phyloP scores from a whole-genome alignment of 2,797 vertebrate genomes.

The Anomalospiza imberbis region DNA sequence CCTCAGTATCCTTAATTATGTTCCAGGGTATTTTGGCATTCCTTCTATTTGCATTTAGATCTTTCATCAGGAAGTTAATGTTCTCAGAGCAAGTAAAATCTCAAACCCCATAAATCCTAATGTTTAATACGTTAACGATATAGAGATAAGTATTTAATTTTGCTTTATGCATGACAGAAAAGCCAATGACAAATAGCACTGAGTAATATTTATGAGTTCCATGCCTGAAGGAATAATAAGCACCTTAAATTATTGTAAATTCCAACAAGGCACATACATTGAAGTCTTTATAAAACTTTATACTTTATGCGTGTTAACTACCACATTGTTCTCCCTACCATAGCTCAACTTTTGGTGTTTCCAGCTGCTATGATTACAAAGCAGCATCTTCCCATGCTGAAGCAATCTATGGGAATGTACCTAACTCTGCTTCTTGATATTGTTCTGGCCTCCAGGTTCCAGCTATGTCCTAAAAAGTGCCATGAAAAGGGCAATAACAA shows the following conservation, averaged over 20 bases:
- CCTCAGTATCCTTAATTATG: constrained; percentile 50
- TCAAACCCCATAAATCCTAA: constrained; percentile 62
- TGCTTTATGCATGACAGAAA: constrained; percentile 60
- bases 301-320: neutral
- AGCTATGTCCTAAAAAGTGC: neutral
- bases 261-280: constrained; percentile 45
- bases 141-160: constrained; percentile 68
- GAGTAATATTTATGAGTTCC: constrained; percentile 62
- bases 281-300: constrained; percentile 57
- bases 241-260: constrained; percentile 60
- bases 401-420: neutral
- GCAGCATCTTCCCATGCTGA: neutral
- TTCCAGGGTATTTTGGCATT: constrained; percentile 34
- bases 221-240: constrained; percentile 55
- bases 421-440: neutral
- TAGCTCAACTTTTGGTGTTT: neutral
- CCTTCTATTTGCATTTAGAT: constrained; percentile 47
- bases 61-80: constrained; percentile 61
- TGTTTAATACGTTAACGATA: constrained; percentile 57
- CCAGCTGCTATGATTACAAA: neutral
- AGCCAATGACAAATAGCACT: constrained; percentile 61
- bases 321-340: neutral
- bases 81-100: constrained; percentile 53
- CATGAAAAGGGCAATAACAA: neutral
- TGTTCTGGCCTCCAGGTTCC: neutral